These are phyloP conservation scores for Notamacropus eugenii DNA, from an alignment of 2,797 vertebrate genomes.

Conservation along the genomic window DNA sequence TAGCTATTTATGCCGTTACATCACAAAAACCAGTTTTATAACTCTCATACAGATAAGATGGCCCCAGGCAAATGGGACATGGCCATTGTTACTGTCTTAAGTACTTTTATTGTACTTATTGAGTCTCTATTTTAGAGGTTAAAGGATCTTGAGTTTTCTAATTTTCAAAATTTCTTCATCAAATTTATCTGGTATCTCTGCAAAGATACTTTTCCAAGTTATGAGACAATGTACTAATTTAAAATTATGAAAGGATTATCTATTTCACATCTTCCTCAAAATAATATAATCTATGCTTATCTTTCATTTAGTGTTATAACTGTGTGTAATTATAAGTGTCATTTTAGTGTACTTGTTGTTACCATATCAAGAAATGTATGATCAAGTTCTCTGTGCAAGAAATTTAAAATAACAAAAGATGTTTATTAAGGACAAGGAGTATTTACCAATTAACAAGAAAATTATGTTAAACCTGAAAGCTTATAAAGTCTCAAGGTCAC, in stretches of 20 bases:
- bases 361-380: not conserved
- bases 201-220: not conserved
- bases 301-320: not conserved
- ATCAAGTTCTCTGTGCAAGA: not conserved
- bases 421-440: not conserved
- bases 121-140: slow-evolving; percentile 16
- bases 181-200: not conserved
- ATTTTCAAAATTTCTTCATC: not conserved
- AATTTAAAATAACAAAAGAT: not conserved
- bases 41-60: slow-evolving; percentile 3
- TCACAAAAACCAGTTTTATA: not conserved
- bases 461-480: not conserved
- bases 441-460: slow-evolving; percentile 4
- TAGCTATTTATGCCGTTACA: slow-evolving; percentile 1
- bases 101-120: slow-evolving; percentile 40
- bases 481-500: slow-evolving; percentile 1
- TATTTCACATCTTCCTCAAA: not conserved
- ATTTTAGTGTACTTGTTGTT: not conserved
- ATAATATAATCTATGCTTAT: not conserved
- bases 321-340: not conserved
- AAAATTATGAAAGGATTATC: not conserved
- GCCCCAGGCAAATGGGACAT: slow-evolving; percentile 18
- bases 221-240: not conserved
- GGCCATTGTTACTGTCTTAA: slow-evolving; percentile 12
- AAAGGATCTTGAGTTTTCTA: not conserved